These are phyloP conservation scores for Emesis russula DNA, from an alignment of 2,888 invertebrate species.

Conservation along the genomic window DNA sequence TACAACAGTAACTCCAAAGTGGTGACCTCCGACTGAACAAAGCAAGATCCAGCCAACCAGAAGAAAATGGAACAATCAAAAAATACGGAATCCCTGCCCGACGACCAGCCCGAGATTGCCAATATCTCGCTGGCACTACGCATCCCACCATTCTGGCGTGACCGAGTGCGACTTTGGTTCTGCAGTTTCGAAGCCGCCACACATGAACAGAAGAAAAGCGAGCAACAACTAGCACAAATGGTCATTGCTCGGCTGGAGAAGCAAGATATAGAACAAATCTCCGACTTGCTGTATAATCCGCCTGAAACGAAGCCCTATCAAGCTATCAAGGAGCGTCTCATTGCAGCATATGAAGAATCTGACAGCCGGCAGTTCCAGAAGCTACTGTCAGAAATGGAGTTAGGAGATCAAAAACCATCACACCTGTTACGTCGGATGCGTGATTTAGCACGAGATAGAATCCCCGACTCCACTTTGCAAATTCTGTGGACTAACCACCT, in stretches of 20 bases:
- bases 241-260: conserved; percentile 67
- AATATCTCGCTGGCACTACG: background rate
- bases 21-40: no score
- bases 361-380: conserved; percentile 14
- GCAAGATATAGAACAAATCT: conserved; percentile 68
- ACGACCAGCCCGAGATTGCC: background rate
- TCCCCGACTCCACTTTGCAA: no score
- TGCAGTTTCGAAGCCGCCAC: conserved; percentile 32
- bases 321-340: conserved; percentile 16
- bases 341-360: conserved; percentile 16
- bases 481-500: no score
- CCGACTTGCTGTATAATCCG: conserved; percentile 71
- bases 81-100: no score
- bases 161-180: background rate
- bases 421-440: no score
- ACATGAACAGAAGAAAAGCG: conserved; percentile 2
- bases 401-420: no score
- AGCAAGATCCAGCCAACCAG: no score
- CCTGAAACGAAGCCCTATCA: conserved; percentile 37
- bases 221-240: conserved; percentile 60
- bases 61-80: no score
- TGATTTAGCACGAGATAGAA: no score
- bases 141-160: background rate
- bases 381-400: no score
- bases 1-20: no score